Evolutionary conservation across 2,113 vertebrate species (phyloP).

Genomic region (Syrmaticus mikado): DNA sequence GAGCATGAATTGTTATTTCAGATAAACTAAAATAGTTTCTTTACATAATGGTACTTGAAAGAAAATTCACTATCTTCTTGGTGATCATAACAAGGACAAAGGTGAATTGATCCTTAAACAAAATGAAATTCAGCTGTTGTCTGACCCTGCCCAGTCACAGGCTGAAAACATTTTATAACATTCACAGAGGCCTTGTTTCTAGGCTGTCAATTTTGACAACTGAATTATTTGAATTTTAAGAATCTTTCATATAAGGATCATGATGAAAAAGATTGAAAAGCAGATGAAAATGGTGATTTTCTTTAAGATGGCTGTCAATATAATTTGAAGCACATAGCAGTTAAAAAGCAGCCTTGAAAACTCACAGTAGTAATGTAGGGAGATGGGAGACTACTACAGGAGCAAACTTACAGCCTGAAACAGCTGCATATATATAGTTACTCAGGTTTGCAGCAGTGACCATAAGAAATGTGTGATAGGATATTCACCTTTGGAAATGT

Average conservation of each 20-base stretch:
- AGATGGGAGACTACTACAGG: not conserved
- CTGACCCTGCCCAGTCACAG: not conserved
- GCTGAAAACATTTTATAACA: not conserved
- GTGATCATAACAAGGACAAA: not conserved
- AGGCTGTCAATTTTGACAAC: not conserved
- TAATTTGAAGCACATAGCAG: not conserved
- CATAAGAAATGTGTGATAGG: not conserved
- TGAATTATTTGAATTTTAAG: not conserved
- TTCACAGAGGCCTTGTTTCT: not conserved
- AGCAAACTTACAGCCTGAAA: not conserved
- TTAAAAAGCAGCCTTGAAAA: not conserved
- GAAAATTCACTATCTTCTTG: not conserved
- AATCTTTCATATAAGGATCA: not conserved
- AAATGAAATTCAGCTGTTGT: not conserved
- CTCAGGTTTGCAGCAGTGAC: not conserved
- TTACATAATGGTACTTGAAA: not conserved
- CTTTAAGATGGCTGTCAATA: not conserved
- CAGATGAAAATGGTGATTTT: not conserved
- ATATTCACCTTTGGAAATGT: not conserved
- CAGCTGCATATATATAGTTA: not conserved
- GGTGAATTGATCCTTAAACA: not conserved
- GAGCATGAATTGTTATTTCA: not conserved
- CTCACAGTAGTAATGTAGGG: not conserved
- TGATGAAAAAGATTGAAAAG: not conserved
- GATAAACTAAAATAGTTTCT: not conserved